Evolutionary conservation across 2,888 invertebrate species (phyloP), one percentile per base, ranked within the genome.

Genomic region (Chydorus sphaericus): DNA sequence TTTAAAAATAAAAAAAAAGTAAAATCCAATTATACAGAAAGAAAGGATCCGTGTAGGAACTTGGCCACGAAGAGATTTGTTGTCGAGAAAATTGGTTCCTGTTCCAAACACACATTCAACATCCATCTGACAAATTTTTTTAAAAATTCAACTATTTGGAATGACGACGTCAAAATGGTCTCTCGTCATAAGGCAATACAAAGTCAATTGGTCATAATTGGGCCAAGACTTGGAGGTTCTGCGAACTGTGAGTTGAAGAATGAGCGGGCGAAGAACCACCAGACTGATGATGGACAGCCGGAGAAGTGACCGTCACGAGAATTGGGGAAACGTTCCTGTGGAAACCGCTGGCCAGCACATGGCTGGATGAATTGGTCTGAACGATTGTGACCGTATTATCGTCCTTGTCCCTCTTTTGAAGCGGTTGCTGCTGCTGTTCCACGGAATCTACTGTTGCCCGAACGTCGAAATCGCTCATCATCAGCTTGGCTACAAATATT

Each of bases 401-500:
- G 51, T 63, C 62, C 49, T 57, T 59, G 60, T 83, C 83, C 64
- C 38, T 52, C 57, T 54, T 58, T 59, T 31, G 55, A 50, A 29
- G 38, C 20, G 30, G 37, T 31, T 44, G 50, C 28, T 20, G 48
- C 49, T 16, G 48, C n/a, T 33, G 39, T 28, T 44, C 37, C 38
- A 5, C 29, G 49, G 48, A 48, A 28, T 52, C 48, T 7, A n/a
- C 26, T 23, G 29, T 44, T 36, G 11, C 30, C 33, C 52, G 37
- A 11, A n/a, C 11, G 11, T 18, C 33, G 28, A 28, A 26, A 10
- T 23, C 23, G 6, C 29, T 51, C 31, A 18, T 55, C 33, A 48
- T 59, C 49, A 83, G 75, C 65, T 83, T 83, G 58, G 80, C 81
- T 64, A 82, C 81, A n/a, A n/a, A n/a, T n/a, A n/a, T n/a, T n/a